A percentile compares a stretch with the other conserved stretches of the same genome.
Evolutionary conservation across 1,140 invertebrate genomes (phyloP).

Genomic region (Bilobella aurantiaca): DNA sequence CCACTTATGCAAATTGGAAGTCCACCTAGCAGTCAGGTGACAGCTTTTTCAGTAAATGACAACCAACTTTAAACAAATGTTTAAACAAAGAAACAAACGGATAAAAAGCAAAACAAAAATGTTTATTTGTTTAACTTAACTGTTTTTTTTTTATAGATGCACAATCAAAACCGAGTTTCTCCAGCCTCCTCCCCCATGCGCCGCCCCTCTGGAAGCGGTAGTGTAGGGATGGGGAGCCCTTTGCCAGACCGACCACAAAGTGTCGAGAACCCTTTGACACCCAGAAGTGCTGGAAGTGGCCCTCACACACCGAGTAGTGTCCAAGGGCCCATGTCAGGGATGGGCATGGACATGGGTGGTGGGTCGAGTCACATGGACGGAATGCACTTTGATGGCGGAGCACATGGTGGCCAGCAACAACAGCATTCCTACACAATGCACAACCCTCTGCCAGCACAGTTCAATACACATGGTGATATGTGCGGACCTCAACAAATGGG

Average conservation of each 20-base stretch:
- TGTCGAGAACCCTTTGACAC: slow-evolving; percentile 34
- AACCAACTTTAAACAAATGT: too few species aligned
- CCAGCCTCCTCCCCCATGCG: slow-evolving; percentile 35
- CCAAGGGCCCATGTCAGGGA: slow-evolving; percentile 36
- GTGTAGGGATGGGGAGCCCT: slow-evolving; percentile 42
- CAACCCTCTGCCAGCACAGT: slow-evolving; percentile 37
- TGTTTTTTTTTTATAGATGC: slow-evolving; percentile 2
- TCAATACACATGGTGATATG: slow-evolving; percentile 42
- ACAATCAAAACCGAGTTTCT: slow-evolving; percentile 26
- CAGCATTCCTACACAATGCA: slow-evolving; percentile 2
- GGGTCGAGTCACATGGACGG: slow-evolving; percentile 8
- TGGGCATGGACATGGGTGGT: background rate
- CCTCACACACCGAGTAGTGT: slow-evolving; percentile 30
- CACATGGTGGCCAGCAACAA: slow-evolving; percentile 5
- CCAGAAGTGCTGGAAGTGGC: slow-evolving; percentile 28
- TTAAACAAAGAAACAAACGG: too few species aligned
- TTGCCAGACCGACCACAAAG: slow-evolving; percentile 31
- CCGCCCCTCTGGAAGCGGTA: slow-evolving; percentile 35
- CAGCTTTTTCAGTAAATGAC: too few species aligned
- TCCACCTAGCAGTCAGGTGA: slow-evolving; percentile 21
- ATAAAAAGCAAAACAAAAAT: too few species aligned
- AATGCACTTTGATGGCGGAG: background rate
- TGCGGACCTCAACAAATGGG: too few species aligned
- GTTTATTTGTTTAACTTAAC: background rate
- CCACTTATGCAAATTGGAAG: slow-evolving; percentile 29